These are phyloP conservation scores for Sinelater perroti DNA, from an alignment of 2,888 invertebrate species.

Conservation along the genomic window DNA sequence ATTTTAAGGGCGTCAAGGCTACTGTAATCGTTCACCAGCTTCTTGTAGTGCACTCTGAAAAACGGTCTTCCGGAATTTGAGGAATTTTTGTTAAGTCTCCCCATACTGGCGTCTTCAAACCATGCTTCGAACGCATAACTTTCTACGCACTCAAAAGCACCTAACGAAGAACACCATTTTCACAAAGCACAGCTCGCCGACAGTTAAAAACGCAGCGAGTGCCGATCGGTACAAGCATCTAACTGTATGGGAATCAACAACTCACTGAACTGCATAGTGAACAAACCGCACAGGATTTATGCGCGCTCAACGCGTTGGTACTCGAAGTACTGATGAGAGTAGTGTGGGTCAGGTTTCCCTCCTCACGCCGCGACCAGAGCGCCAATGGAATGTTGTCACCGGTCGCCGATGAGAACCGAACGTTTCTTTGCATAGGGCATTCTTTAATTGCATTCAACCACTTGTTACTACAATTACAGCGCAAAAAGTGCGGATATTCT, in stretches of 20 bases:
- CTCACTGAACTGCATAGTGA: background rate
- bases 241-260: no score
- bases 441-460: constrained; percentile 9
- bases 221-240: no score
- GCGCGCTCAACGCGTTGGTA: constrained; percentile 39
- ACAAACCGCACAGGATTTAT: constrained; percentile 10
- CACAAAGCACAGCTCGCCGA: background rate
- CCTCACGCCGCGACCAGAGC: constrained; percentile 36
- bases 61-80: constrained; percentile 60
- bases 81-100: constrained; percentile 62
- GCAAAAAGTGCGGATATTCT: constrained; percentile 23
- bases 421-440: constrained; percentile 27
- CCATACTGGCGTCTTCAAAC: constrained; percentile 56
- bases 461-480: constrained; percentile 17
- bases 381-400: constrained; percentile 58
- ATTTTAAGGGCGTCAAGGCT: constrained; percentile 59
- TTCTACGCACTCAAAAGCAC: constrained; percentile 19
- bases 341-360: constrained; percentile 49
- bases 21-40: constrained; percentile 66
- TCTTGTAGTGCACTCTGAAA: constrained; percentile 68
- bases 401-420: constrained; percentile 53
- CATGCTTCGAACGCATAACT: constrained; percentile 32
- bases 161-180: no score
- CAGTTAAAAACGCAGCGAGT: no score
- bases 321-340: constrained; percentile 44